phyloP scores from a whole-genome alignment of 2,797 vertebrate species.

The Rhadinocentrus ornatus region DNA sequence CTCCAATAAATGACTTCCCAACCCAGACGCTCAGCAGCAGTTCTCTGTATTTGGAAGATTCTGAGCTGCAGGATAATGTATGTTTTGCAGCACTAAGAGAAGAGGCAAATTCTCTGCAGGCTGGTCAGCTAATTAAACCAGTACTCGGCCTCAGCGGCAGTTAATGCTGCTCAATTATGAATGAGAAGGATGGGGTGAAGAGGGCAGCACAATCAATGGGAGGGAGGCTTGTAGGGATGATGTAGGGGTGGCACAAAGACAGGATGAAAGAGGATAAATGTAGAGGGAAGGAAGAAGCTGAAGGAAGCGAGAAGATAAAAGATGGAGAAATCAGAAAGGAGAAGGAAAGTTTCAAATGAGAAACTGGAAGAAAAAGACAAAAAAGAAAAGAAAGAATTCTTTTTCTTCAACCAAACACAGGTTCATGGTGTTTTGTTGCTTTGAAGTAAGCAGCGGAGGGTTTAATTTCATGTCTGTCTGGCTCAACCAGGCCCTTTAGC shows the following conservation, averaged over 20 bases:
- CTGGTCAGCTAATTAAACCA: constrained; percentile 73
- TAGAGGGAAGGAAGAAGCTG: not conserved
- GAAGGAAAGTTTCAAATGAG: constrained; percentile 17
- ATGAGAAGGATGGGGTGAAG: constrained; percentile 69
- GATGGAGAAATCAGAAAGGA: constrained; percentile 16
- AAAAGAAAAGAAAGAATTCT: not conserved
- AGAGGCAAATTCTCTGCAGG: constrained; percentile 51
- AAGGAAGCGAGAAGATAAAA: constrained; percentile 18
- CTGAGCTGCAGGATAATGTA: constrained; percentile 26
- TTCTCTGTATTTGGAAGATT: constrained; percentile 26
- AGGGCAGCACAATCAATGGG: constrained; percentile 64
- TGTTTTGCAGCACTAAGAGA: constrained; percentile 45
- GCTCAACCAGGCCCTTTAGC: constrained; percentile 39
- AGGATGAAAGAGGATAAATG: constrained; percentile 34
- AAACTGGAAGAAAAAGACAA: not conserved
- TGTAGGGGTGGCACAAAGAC: constrained; percentile 8
- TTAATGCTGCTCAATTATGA: constrained; percentile 80
- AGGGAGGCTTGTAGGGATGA: constrained; percentile 30
- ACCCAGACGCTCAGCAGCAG: not conserved
- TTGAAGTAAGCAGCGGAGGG: constrained; percentile 45
- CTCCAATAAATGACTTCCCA: constrained; percentile 2
- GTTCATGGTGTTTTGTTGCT: constrained; percentile 44
- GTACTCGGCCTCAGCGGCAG: constrained; percentile 63
- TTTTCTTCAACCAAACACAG: constrained; percentile 22
- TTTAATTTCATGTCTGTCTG: constrained; percentile 57